Percentiles rank a stretch among this genome's conserved stretches.
Conservation (phyloP, 2,888 invertebrate genomes). For the Temnothorax unifasciatus region DNA sequence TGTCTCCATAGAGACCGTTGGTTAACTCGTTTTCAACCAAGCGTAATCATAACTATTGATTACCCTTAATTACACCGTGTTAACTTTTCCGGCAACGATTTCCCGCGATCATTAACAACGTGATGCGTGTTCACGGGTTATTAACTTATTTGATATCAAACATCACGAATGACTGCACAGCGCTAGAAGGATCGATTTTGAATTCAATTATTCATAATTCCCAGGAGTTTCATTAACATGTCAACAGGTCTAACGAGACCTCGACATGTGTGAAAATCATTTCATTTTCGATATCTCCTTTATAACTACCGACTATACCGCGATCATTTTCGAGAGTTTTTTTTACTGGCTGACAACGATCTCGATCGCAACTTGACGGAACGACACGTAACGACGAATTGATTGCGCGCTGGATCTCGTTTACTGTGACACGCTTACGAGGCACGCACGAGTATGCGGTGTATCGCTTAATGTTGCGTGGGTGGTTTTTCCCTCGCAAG, state of each 20-base stretch:
- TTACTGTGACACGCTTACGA: slow-evolving; percentile 20
- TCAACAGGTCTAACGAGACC: background rate
- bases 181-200: background rate
- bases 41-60: slow-evolving; percentile 20
- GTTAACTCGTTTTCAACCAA: slow-evolving; percentile 10
- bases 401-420: slow-evolving; percentile 32
- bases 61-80: background rate
- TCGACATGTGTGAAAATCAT: background rate
- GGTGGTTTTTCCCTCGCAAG: slow-evolving; percentile 42
- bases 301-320: background rate
- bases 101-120: background rate
- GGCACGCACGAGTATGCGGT: slow-evolving; percentile 16
- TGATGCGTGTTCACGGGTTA: background rate
- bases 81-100: background rate
- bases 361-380: background rate
- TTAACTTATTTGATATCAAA: background rate
- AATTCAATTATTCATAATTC: background rate
- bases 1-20: slow-evolving; percentile 32
- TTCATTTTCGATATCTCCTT: background rate
- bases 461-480: slow-evolving; percentile 43
- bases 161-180: background rate
- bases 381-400: slow-evolving; percentile 11
- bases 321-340: background rate
- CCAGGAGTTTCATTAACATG: background rate
- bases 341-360: background rate